Base-by-base conservation (phyloP, 1,140 invertebrate genomes). In the Cephus cinctus region DNA sequence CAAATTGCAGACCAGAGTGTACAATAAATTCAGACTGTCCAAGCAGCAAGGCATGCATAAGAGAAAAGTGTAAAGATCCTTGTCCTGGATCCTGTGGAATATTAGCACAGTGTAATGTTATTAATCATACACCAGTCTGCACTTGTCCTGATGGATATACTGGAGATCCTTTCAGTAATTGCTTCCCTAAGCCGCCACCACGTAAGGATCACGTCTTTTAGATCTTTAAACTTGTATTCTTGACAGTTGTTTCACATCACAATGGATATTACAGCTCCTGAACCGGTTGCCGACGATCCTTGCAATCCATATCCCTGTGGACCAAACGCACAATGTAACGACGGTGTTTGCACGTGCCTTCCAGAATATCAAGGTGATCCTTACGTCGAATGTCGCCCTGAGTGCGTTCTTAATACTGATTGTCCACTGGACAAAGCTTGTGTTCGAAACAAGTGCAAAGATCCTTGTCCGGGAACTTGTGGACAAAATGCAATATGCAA, bases 1-100 rank as follows among this genome's bases (percentile, higher is more conserved):
- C 82, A 31, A 76, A 76, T 50, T 84, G 82, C 64, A 63, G 80
- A 53, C 83, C 83, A 5, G 83, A 85, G 69, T 86, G 84, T 65
- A 76, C 80, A 22, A 81, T 79, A 57, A 84, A 84, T 57, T 75
- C 76, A 2, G 84, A 86, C 61, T 86, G 84, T 63, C 54, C 76
- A 2, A 67, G 61, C 27, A 73, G 76, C 52, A 65, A 78, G 44
- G 82, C 83, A 23, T 86, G 84, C 58, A 81, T 83, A 73, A 77
- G n/a, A n/a, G n/a, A n/a, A n/a, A n/a, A n/a, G n/a, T n/a, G n/a
- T n/a, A n/a, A n/a, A n/a, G n/a, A n/a, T 52, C 74, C 75, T 32
- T 78, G 75, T 53, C 65, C 67, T 12, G 77, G 76, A 18, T 61
- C 74, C 15, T 82, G 80, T 54, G 80, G 79, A 18, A 46, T 67